Percentiles rank a stretch among this genome's conserved stretches.
phyloP scores from a whole-genome alignment of 1,140 invertebrate species.

The Anastrepha ludens region DNA sequence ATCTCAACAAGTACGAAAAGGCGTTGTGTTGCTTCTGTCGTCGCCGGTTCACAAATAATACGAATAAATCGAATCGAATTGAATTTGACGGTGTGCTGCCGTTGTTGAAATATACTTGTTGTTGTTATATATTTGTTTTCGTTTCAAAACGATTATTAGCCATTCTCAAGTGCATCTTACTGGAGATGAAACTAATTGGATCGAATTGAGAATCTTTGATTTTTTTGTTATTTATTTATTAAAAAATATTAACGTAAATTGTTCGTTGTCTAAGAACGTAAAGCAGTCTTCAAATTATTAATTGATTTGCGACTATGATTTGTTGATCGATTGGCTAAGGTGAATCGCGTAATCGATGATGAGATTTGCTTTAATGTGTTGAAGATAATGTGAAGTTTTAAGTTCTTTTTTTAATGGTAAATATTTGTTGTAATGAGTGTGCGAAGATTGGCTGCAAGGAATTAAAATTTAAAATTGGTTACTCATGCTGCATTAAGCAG shows the following conservation, averaged over 20 bases:
- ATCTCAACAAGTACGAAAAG: neutral
- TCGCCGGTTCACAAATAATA: neutral
- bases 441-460: neutral
- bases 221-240: neutral
- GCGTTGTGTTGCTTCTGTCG: neutral
- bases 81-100: neutral
- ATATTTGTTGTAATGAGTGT: neutral
- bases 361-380: neutral
- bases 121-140: neutral
- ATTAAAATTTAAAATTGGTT: too few species aligned
- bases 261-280: conserved; percentile 29
- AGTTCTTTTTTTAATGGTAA: neutral
- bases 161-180: neutral
- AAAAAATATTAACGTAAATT: neutral
- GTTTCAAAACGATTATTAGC: conserved; percentile 12
- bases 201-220: neutral
- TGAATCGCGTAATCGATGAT: neutral
- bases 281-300: neutral
- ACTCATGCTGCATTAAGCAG: too few species aligned
- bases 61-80: conserved; percentile 12
- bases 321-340: conserved; percentile 14
- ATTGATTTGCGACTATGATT: conserved; percentile 6
- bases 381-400: neutral
- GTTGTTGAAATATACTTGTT: conserved; percentile 15
- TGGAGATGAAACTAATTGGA: conserved; percentile 20